Percentiles rank a stretch among this genome's conserved stretches.
phyloP scores from a whole-genome alignment of 2,113 vertebrate species.

The Zosterops hypoxanthus region DNA sequence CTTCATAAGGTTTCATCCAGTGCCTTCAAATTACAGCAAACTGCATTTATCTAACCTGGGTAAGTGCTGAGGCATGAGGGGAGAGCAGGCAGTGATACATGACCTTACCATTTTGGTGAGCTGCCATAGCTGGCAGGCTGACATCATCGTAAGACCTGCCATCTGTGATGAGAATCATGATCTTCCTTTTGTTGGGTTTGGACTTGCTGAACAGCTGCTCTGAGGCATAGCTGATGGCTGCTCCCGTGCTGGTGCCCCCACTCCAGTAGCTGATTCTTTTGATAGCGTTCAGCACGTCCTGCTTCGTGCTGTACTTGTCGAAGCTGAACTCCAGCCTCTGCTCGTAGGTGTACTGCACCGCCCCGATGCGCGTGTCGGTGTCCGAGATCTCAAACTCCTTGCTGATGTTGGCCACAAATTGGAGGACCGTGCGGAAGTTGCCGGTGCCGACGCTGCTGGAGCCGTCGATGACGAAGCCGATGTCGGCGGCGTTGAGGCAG shows the following conservation, averaged over 20 bases:
- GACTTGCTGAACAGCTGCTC: slow-evolving; percentile 95
- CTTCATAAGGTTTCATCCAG: not conserved
- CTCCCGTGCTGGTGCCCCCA: slow-evolving; percentile 94
- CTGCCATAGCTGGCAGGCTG: slow-evolving; percentile 82
- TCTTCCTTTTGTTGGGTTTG: slow-evolving; percentile 95
- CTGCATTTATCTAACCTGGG: not conserved
- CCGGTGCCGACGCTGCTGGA: slow-evolving; percentile 94
- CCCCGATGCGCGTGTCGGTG: slow-evolving; percentile 90
- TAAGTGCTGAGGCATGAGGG: not conserved
- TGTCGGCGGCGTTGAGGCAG: slow-evolving; percentile 93
- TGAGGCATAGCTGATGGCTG: slow-evolving; percentile 89
- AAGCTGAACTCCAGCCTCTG: slow-evolving; percentile 95
- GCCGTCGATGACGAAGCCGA: slow-evolving; percentile 94
- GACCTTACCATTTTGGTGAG: slow-evolving; percentile 86
- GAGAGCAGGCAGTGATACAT: not conserved
- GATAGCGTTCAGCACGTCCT: slow-evolving; percentile 88
- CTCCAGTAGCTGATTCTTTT: slow-evolving; percentile 96
- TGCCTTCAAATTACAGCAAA: not conserved
- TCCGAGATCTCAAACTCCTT: slow-evolving; percentile 95
- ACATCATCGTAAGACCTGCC: slow-evolving; percentile 95
- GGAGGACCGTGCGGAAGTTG: slow-evolving; percentile 94
- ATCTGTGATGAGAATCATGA: slow-evolving; percentile 97
- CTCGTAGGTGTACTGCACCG: slow-evolving; percentile 96
- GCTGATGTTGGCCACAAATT: slow-evolving; percentile 95
- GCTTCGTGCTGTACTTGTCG: slow-evolving; percentile 85